Conservation (phyloP, 2,797 vertebrate species). For the Myotis findleyi region DNA sequence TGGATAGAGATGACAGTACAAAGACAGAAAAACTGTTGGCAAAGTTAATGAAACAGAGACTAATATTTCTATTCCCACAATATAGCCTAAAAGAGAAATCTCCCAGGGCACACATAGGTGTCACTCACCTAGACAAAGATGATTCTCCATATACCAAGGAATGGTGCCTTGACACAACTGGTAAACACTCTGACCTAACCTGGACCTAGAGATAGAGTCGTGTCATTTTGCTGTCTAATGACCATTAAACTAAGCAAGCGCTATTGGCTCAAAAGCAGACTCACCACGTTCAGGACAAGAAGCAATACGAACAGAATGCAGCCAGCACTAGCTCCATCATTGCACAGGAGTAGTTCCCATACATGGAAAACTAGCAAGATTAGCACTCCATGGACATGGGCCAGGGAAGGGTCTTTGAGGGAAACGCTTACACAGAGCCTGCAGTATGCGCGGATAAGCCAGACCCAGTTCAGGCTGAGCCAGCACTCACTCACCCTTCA, state of each 20-base stretch:
- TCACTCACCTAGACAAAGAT: conserved; percentile 78
- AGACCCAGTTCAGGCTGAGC: background rate
- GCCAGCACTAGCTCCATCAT: background rate
- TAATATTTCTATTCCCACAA: background rate
- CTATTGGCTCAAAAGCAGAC: background rate
- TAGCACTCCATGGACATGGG: background rate
- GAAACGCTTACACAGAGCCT: background rate
- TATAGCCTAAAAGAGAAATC: background rate
- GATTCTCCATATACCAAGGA: conserved; percentile 75
- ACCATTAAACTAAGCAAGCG: background rate
- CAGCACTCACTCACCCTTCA: conserved; percentile 74
- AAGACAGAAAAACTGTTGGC: conserved; percentile 1
- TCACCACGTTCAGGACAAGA: conserved; percentile 29
- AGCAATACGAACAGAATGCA: background rate
- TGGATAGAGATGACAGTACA: background rate
- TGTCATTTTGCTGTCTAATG: background rate
- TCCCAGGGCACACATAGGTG: background rate
- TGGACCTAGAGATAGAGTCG: conserved; percentile 62
- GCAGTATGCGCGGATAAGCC: background rate
- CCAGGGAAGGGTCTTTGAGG: background rate
- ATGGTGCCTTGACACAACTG: conserved; percentile 58
- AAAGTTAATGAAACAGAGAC: background rate
- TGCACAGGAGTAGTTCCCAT: background rate
- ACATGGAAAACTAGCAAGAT: background rate
- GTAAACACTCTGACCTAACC: conserved; percentile 62